Evolutionary conservation across 2,888 invertebrate species (phyloP).

Genomic region (Cataglyphis albicans): DNA sequence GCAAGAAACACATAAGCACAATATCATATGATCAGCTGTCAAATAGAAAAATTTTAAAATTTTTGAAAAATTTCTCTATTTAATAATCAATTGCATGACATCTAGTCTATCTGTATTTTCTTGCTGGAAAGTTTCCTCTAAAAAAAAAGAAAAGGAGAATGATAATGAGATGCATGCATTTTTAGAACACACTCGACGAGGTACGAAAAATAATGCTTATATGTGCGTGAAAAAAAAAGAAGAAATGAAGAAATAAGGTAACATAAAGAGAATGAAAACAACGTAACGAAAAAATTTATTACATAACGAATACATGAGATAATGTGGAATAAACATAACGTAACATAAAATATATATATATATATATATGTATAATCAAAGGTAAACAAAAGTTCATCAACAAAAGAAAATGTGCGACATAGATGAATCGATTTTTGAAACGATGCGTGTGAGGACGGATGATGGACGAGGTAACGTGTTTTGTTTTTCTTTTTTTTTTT

Average conservation of each 20-base stretch:
- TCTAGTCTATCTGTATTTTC: too few relatives aligned
- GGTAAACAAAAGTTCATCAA: constrained; percentile 56
- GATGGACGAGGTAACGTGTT: constrained; percentile 8
- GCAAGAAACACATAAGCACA: too few relatives aligned
- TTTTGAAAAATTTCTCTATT: too few relatives aligned
- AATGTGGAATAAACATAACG: constrained; percentile 61
- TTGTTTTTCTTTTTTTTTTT: neutral
- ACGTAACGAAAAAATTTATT: constrained; percentile 75
- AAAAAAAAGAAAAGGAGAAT: neutral
- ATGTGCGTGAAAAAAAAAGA: neutral
- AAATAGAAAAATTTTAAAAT: too few relatives aligned
- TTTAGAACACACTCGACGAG: neutral
- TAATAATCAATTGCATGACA: too few relatives aligned
- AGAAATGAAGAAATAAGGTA: constrained; percentile 61
- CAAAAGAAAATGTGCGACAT: constrained; percentile 54
- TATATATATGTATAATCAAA: constrained; percentile 41
- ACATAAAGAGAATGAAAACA: constrained; percentile 69
- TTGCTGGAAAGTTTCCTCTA: too few relatives aligned
- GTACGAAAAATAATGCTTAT: neutral
- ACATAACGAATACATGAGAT: constrained; percentile 67
- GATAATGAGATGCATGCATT: neutral
- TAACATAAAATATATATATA: constrained; percentile 67
- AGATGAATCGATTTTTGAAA: neutral
- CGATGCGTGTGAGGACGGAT: constrained; percentile 12
- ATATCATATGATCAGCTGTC: too few relatives aligned